Evolutionary conservation across 2,113 vertebrate genomes (phyloP).

Genomic region (Ochotona princeps): DNA sequence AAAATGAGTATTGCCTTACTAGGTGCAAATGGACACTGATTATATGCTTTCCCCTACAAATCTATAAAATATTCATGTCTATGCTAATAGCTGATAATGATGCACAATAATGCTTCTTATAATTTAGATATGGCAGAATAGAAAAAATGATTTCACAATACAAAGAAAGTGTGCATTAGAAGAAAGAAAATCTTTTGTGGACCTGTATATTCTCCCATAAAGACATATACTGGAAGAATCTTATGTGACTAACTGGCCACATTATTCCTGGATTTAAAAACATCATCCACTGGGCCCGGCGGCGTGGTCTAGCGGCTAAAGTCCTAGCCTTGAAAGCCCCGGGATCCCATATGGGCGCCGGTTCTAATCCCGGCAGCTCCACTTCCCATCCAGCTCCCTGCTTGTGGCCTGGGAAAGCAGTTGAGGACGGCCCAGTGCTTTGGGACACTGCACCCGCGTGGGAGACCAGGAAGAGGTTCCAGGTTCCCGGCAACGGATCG

Average conservation of each 20-base stretch:
- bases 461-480: no score
- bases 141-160: constrained; percentile 3
- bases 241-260: neutral
- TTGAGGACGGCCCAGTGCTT: no score
- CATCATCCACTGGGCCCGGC: no score
- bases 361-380: no score
- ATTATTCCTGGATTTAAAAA: constrained; percentile 52
- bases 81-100: constrained; percentile 54
- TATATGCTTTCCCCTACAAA: neutral
- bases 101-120: constrained; percentile 18
- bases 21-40: neutral
- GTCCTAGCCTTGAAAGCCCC: no score
- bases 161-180: neutral
- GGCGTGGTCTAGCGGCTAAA: no score
- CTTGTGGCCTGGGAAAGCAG: no score
- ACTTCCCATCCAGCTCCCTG: no score
- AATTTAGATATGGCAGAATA: constrained; percentile 49
- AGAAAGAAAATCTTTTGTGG: constrained; percentile 12
- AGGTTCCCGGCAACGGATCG: no score
- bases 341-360: no score
- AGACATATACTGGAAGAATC: constrained; percentile 61
- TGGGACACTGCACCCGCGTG: no score
- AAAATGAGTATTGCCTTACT: constrained; percentile 9
- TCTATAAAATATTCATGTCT: constrained; percentile 21
- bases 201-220: neutral